phyloP scores from a whole-genome alignment of 1,140 invertebrate genomes.

The Apis florea region DNA sequence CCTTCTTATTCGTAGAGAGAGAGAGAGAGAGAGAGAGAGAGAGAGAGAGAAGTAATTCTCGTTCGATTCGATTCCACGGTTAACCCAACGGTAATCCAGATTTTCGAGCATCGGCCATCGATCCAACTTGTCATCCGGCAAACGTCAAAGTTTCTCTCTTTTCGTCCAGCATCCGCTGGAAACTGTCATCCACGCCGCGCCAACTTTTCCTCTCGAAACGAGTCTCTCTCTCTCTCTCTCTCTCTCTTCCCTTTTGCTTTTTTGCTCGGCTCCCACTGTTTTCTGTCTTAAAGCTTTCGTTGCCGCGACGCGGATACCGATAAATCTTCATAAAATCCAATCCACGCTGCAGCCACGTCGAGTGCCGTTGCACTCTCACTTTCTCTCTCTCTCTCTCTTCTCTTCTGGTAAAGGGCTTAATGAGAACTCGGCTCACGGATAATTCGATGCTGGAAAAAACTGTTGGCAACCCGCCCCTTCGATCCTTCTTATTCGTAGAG shows the following conservation, averaged over 20 bases:
- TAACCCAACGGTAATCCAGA: background rate
- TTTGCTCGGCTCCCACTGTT: background rate
- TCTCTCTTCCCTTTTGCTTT: too few species aligned
- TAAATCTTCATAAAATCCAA: slow-evolving; percentile 63
- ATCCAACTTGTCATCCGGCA: too few species aligned
- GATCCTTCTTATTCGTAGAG: too few species aligned
- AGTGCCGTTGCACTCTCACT: slow-evolving; percentile 27
- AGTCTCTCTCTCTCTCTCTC: too few species aligned
- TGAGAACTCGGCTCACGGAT: slow-evolving; percentile 40
- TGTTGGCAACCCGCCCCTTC: slow-evolving; percentile 13
- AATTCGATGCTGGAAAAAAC: slow-evolving; percentile 44
- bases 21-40: too few species aligned
- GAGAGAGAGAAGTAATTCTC: too few species aligned
- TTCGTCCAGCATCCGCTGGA: background rate
- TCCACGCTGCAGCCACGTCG: slow-evolving; percentile 23
- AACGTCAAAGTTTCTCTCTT: too few species aligned
- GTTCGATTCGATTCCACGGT: background rate
- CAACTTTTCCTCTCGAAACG: too few species aligned
- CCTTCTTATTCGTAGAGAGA: too few species aligned
- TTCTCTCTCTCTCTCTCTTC: too few species aligned
- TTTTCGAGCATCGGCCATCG: background rate
- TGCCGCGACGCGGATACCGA: slow-evolving; percentile 38
- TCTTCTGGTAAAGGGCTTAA: slow-evolving; percentile 27
- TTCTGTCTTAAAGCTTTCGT: slow-evolving; percentile 27
- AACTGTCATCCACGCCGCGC: background rate